These are phyloP conservation scores for Xanthia icteritia DNA, from an alignment of 2,888 invertebrate genomes.

Conservation along the genomic window DNA sequence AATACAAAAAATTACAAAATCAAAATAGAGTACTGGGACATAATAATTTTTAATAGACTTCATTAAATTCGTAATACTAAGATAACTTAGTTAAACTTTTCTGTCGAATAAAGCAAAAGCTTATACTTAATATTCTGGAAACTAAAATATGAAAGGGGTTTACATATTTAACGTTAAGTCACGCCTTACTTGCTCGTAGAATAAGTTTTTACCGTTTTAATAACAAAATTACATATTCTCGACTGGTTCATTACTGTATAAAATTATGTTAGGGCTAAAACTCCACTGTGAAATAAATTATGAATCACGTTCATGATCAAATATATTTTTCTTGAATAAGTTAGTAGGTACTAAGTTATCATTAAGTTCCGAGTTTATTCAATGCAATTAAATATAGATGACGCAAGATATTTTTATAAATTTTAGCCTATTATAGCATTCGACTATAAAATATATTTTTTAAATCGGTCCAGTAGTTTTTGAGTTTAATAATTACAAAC, in stretches of 20 bases:
- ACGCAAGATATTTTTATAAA: too few relatives aligned
- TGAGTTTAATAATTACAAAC: too few relatives aligned
- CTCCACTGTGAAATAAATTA: conserved; percentile 20
- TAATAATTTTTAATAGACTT: conserved; percentile 11
- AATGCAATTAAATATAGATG: not conserved
- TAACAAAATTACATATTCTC: conserved; percentile 51
- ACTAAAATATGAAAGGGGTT: conserved; percentile 52
- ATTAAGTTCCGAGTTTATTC: not conserved
- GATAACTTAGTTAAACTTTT: conserved; percentile 15
- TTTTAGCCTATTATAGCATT: too few relatives aligned
- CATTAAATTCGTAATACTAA: conserved; percentile 7
- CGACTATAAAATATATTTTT: too few relatives aligned
- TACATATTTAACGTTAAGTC: conserved; percentile 40
- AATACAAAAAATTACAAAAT: too few relatives aligned
- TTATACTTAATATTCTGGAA: conserved; percentile 48
- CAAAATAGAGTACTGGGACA: not conserved
- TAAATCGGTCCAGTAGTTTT: too few relatives aligned
- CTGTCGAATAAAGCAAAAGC: conserved; percentile 32
- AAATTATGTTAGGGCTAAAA: conserved; percentile 31
- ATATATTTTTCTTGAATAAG: not conserved
- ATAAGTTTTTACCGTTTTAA: conserved; percentile 42
- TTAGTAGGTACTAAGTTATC: not conserved
- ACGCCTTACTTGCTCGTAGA: conserved; percentile 24
- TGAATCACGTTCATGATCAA: not conserved
- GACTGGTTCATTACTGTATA: conserved; percentile 40